phyloP scores from a whole-genome alignment of 2,113 vertebrate species.

The Synodontis membranacea region DNA sequence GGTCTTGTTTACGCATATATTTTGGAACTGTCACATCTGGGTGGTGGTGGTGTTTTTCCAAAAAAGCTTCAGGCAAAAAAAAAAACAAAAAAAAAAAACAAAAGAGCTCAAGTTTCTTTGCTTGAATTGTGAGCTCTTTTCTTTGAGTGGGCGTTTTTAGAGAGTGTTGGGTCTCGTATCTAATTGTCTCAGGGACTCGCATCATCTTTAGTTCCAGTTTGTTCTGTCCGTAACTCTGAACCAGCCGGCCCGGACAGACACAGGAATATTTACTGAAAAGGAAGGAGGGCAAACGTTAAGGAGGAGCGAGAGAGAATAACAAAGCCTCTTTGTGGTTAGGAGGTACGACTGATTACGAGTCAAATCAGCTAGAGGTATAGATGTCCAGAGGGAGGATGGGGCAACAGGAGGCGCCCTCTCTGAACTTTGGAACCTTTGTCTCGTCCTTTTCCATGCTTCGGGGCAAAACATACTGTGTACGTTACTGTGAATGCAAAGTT shows the following conservation, averaged over 20 bases:
- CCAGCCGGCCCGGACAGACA: slow-evolving; percentile 55
- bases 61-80: background rate
- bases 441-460: background rate
- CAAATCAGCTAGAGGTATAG: slow-evolving; percentile 9
- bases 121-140: background rate
- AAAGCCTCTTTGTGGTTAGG: slow-evolving; percentile 57
- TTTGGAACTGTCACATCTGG: background rate
- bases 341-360: slow-evolving; percentile 42
- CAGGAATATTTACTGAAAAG: slow-evolving; percentile 37
- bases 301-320: slow-evolving; percentile 23
- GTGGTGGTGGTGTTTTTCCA: background rate
- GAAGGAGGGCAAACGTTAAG: slow-evolving; percentile 25
- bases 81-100: background rate
- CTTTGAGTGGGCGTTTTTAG: background rate
- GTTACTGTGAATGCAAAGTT: background rate
- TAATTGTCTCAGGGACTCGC: background rate
- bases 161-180: background rate
- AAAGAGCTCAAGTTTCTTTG: background rate
- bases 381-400: background rate
- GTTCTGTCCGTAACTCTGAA: slow-evolving; percentile 59
- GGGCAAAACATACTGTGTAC: background rate
- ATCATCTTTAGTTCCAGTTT: slow-evolving; percentile 66
- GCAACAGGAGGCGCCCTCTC: background rate
- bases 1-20: slow-evolving; percentile 28
- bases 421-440: background rate